Percentiles rank a stretch among this genome's conserved stretches.
Evolutionary conservation across 2,113 vertebrate genomes (phyloP).

Genomic region (Circaetus gallicus): DNA sequence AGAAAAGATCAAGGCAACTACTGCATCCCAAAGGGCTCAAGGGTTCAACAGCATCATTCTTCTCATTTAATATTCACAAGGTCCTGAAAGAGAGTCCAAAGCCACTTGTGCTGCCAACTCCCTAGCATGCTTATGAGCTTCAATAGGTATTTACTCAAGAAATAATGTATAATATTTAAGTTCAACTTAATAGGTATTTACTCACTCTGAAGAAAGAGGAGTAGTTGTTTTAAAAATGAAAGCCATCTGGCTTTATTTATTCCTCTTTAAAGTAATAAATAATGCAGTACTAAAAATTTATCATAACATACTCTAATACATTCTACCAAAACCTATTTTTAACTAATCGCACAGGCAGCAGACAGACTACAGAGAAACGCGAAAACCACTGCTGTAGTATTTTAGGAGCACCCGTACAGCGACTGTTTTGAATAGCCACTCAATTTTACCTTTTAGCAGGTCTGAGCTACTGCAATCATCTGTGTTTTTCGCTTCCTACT

Average conservation of each 20-base stretch:
- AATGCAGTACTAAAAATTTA: conserved; percentile 35
- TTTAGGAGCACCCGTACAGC: neutral
- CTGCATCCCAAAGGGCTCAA: neutral
- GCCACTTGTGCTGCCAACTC: neutral
- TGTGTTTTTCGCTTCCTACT: neutral
- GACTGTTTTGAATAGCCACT: neutral
- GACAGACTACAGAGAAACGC: neutral
- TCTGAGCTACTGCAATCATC: neutral
- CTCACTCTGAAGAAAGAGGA: neutral
- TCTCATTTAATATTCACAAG: neutral
- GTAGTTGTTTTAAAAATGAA: conserved; percentile 11
- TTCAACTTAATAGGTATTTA: conserved; percentile 10
- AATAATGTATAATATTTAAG: neutral
- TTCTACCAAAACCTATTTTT: conserved; percentile 17
- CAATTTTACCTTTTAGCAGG: neutral
- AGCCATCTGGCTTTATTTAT: conserved; percentile 19
- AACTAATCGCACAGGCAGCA: neutral
- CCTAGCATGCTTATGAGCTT: neutral
- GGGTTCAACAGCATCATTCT: neutral
- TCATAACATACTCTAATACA: neutral
- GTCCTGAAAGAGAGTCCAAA: neutral
- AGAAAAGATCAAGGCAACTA: neutral
- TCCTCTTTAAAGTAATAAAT: conserved; percentile 44
- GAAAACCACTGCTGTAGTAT: neutral
- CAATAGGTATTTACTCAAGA: conserved; percentile 2